A percentile compares a stretch with the other conserved stretches of the same genome.
phyloP scores from a whole-genome alignment of 2,797 vertebrate genomes.

The Hyperoplus immaculatus region DNA sequence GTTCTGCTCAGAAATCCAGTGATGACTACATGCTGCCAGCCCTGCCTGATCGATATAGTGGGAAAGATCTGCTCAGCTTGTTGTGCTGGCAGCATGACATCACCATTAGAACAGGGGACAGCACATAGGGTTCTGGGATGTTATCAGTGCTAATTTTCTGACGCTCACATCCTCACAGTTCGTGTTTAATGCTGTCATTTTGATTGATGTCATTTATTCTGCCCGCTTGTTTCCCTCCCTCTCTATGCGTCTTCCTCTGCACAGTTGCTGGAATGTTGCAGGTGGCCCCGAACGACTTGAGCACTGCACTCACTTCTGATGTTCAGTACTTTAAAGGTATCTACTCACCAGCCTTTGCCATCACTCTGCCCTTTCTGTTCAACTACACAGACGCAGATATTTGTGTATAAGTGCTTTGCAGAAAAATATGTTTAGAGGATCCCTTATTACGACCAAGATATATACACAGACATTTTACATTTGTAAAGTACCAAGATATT shows the following conservation, averaged over 20 bases:
- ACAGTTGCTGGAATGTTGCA: constrained; percentile 92
- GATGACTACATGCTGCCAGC: constrained; percentile 70
- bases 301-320: constrained; percentile 92
- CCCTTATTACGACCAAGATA: not conserved
- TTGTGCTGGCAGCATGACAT: constrained; percentile 48
- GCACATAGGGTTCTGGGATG: constrained; percentile 24
- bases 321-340: constrained; percentile 96
- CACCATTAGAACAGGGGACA: constrained; percentile 28
- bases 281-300: constrained; percentile 90
- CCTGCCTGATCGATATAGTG: constrained; percentile 40
- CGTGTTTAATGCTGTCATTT: constrained; percentile 34
- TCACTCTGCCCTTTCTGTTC: not conserved
- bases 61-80: constrained; percentile 39
- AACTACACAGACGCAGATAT: not conserved
- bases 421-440: not conserved
- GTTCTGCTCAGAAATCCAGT: constrained; percentile 64
- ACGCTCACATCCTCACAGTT: constrained; percentile 11
- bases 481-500: not conserved
- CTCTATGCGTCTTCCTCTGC: constrained; percentile 9
- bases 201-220: constrained; percentile 21
- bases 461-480: not conserved
- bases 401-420: not conserved
- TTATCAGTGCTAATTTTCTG: constrained; percentile 31
- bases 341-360: not conserved
- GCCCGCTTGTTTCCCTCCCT: constrained; percentile 9